A percentile compares a stretch with the other conserved stretches of the same genome.
These are phyloP conservation scores for Drosophila fungiperda DNA, from an alignment of 2,888 invertebrate genomes.

Conservation along the genomic window DNA sequence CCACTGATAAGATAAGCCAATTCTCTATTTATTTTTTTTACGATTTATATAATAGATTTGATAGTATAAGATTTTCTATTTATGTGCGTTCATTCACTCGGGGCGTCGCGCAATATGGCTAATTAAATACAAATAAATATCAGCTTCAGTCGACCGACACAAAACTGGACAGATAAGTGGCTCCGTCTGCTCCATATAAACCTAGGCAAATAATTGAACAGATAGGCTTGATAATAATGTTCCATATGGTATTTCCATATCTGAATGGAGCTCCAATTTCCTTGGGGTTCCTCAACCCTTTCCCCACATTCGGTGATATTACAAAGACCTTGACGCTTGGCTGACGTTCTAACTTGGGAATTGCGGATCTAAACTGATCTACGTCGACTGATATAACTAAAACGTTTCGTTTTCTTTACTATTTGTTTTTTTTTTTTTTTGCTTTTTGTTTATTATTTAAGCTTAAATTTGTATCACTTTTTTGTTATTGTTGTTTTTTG, in stretches of 20 bases:
- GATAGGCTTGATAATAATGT: conserved; percentile 25
- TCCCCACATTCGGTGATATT: conserved; percentile 53
- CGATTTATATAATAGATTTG: conserved; percentile 26
- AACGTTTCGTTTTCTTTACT: conserved; percentile 14
- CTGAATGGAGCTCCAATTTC: conserved; percentile 54
- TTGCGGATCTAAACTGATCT: conserved; percentile 39
- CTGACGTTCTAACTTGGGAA: conserved; percentile 45
- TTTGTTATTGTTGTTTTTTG: conserved; percentile 29
- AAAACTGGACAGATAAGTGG: conserved; percentile 23
- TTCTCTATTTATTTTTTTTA: conserved; percentile 13
- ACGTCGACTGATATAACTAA: conserved; percentile 36
- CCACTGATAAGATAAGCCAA: conserved; percentile 45
- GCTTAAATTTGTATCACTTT: conserved; percentile 29
- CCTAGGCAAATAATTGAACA: conserved; percentile 29
- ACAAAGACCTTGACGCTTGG: conserved; percentile 70
- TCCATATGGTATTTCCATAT: conserved; percentile 32
- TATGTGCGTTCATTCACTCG: conserved; percentile 65
- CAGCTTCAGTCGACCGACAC: conserved; percentile 27
- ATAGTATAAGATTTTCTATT: conserved; percentile 38
- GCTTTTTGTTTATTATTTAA: conserved; percentile 23
- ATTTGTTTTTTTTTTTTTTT: conserved; percentile 16
- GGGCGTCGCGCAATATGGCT: conserved; percentile 21
- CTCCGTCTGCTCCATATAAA: conserved; percentile 19
- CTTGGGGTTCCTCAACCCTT: conserved; percentile 20
- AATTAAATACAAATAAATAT: conserved; percentile 43